phyloP scores from a whole-genome alignment of 30 jellyfish, hydroid and myxozoan genomes.

The Pelagia noctiluca region DNA sequence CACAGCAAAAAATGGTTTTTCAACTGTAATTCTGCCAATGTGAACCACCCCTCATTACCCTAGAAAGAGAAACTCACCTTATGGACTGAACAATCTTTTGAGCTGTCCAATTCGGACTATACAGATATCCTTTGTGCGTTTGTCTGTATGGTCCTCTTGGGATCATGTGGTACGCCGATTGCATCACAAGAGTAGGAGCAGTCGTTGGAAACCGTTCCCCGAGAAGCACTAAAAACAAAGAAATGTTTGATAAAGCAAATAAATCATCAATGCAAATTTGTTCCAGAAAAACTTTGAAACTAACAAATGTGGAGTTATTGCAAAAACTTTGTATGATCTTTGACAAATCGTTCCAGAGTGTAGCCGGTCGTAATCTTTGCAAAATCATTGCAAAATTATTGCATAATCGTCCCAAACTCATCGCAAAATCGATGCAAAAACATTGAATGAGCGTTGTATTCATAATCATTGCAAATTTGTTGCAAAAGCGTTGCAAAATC shows the following conservation, averaged over 20 bases:
- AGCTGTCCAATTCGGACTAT: slow-evolving; percentile 78
- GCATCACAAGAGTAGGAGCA: slow-evolving; percentile 66
- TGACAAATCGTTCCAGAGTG: neutral
- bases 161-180: slow-evolving; percentile 41
- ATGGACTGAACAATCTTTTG: slow-evolving; percentile 40
- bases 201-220: slow-evolving; percentile 59
- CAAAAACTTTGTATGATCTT: neutral
- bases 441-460: too few species aligned
- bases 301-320: neutral
- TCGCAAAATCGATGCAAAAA: too few species aligned
- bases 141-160: slow-evolving; percentile 65
- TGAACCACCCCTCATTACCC: too few species aligned
- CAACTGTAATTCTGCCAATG: too few species aligned
- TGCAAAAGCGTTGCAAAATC: too few species aligned
- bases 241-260: neutral
- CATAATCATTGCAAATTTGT: too few species aligned
- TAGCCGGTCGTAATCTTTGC: neutral
- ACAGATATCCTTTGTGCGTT: slow-evolving; percentile 50
- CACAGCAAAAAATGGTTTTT: neutral
- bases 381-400: too few species aligned
- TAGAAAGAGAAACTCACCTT: slow-evolving; percentile 53
- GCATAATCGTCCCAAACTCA: too few species aligned
- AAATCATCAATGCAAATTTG: neutral
- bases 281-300: neutral
- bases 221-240: slow-evolving; percentile 1